phyloP scores from a whole-genome alignment of 2,797 vertebrate species.

The Octomys mimax region DNA sequence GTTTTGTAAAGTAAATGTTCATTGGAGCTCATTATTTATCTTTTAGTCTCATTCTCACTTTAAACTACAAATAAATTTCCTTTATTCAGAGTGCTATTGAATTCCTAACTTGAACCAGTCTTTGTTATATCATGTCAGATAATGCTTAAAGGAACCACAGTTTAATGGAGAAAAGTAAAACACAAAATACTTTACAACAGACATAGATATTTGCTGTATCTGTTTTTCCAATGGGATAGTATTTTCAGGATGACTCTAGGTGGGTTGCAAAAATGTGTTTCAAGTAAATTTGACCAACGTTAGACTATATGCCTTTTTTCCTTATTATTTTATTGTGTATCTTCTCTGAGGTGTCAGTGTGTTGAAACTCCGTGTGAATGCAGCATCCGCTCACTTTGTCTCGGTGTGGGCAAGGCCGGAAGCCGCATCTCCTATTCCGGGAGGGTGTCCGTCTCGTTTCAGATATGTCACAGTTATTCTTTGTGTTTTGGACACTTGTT shows the following conservation, averaged over 20 bases:
- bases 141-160: not conserved
- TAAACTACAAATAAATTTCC: not conserved
- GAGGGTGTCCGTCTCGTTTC: not conserved
- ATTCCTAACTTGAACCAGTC: not conserved
- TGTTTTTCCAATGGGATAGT: not conserved
- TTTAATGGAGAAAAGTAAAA: slow-evolving; percentile 21
- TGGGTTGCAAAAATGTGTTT: not conserved
- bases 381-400: not conserved
- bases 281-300: not conserved
- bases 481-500: not conserved
- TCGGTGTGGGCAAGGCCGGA: not conserved
- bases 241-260: not conserved
- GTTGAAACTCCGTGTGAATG: not conserved
- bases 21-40: not conserved
- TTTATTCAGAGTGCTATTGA: not conserved
- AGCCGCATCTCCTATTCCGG: not conserved
- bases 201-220: not conserved
- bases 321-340: not conserved
- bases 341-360: not conserved
- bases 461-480: not conserved
- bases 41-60: not conserved
- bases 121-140: not conserved
- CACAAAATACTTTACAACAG: not conserved
- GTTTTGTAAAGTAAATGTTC: slow-evolving; percentile 4
- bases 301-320: not conserved